These are phyloP conservation scores for Exaiptasia diaphana DNA, from an alignment of 64 coral and sea anemone species.

Conservation along the genomic window DNA sequence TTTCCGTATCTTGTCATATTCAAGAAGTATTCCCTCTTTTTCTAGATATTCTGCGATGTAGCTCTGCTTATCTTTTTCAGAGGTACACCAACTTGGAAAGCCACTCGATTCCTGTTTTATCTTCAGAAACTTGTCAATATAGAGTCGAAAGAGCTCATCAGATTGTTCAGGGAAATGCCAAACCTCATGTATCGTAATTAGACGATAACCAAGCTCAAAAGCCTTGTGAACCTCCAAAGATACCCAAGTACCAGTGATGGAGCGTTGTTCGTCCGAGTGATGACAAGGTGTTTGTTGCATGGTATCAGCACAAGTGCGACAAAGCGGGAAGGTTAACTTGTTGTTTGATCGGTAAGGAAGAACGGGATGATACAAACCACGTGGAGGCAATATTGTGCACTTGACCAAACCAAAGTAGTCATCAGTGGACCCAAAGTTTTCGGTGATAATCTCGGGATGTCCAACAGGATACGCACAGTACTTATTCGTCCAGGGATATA, in stretches of 20 bases:
- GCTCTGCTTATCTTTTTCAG: not conserved
- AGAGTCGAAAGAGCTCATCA: not conserved
- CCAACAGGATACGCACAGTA: not conserved
- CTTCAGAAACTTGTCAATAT: constrained; percentile 30
- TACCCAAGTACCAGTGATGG: not conserved
- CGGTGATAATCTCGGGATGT: not conserved
- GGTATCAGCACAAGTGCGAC: constrained; percentile 9
- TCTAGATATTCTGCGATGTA: not conserved
- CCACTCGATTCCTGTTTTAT: constrained; percentile 7
- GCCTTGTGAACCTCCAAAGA: not conserved
- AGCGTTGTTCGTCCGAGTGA: not conserved
- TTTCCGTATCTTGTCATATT: not conserved
- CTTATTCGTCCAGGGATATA: constrained; percentile 11
- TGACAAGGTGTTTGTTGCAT: not conserved
- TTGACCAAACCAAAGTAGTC: not conserved
- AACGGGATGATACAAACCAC: constrained; percentile 2
- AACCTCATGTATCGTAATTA: not conserved
- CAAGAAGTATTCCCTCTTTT: constrained; percentile 1
- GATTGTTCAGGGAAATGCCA: constrained; percentile 7
- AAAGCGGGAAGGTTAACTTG: constrained; percentile 22
- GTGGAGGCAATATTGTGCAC: not conserved
- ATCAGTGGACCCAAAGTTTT: not conserved
- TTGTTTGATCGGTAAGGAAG: constrained; percentile 11
- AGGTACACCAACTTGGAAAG: not conserved
- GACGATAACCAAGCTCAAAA: not conserved